Conservation (phyloP, 2,113 vertebrate genomes). For the Crotophaga sulcirostris region DNA sequence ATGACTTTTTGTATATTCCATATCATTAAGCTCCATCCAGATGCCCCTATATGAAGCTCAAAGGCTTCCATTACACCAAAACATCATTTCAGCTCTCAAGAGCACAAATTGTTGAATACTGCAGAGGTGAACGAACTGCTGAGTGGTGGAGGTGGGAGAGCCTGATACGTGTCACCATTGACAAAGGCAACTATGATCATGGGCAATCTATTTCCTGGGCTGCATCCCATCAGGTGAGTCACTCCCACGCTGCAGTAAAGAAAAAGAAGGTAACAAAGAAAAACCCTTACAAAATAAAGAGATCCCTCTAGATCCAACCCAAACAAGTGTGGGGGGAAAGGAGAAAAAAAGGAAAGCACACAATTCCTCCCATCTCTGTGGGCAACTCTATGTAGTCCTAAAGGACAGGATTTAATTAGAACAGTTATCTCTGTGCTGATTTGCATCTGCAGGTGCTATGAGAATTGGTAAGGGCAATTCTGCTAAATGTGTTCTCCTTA, state of each 20-base stretch:
- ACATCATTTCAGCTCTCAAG: background rate
- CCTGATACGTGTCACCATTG: background rate
- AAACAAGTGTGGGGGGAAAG: background rate
- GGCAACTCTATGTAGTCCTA: background rate
- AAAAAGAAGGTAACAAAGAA: background rate
- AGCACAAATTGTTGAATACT: background rate
- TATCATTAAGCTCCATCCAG: background rate
- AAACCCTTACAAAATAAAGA: background rate
- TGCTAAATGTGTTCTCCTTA: background rate
- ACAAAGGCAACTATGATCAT: background rate
- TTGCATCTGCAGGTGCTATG: background rate
- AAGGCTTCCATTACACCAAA: background rate
- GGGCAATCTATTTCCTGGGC: background rate
- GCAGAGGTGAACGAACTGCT: background rate
- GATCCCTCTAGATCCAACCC: background rate
- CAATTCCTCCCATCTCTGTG: background rate
- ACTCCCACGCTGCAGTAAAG: background rate
- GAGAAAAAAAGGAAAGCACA: background rate
- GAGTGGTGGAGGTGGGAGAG: background rate
- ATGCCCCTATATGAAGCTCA: background rate
- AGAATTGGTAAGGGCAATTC: background rate
- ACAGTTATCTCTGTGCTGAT: background rate
- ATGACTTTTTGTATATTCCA: background rate
- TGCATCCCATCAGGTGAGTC: background rate
- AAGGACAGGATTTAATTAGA: slow-evolving; percentile 49